A percentile compares a stretch with the other conserved stretches of the same genome.
Evolutionary conservation across 1,140 invertebrate genomes (phyloP).

Genomic region (Pemphigus obesinymphae): DNA sequence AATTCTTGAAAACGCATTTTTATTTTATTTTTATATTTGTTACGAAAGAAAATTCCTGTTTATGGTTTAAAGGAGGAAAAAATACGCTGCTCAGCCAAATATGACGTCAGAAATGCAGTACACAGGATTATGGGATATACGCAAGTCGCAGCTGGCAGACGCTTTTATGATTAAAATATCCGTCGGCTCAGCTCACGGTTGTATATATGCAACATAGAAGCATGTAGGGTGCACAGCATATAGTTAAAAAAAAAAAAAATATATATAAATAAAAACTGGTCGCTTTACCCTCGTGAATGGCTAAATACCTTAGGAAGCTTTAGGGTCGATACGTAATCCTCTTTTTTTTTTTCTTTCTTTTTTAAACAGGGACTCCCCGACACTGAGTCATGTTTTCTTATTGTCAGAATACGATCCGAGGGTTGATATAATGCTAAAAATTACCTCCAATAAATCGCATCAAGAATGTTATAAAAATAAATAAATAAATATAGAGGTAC

Average conservation of each 20-base stretch:
- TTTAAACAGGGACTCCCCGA: conserved; percentile 23
- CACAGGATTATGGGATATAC: conserved; percentile 34
- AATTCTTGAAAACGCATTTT: conserved; percentile 8
- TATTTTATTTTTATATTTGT: neutral
- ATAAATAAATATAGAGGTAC: neutral
- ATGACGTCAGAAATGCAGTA: conserved; percentile 41
- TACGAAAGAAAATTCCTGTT: conserved; percentile 2
- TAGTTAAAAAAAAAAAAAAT: neutral
- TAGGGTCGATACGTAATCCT: conserved; percentile 39
- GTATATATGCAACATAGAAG: conserved; percentile 13
- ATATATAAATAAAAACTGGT: conserved; percentile 29
- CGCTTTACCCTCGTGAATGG: conserved; percentile 35
- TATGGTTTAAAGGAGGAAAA: conserved; percentile 7
- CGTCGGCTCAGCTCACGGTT: conserved; percentile 10
- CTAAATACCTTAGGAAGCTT: conserved; percentile 41
- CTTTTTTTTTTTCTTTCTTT: too few species aligned
- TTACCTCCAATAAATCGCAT: conserved; percentile 20
- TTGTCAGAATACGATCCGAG: conserved; percentile 2
- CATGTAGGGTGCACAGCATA: conserved; percentile 13
- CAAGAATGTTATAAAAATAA: neutral
- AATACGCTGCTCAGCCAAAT: conserved; percentile 18
- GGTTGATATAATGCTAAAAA: neutral
- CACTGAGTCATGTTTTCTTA: conserved; percentile 40
- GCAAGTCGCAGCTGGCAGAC: conserved; percentile 37
- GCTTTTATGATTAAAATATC: conserved; percentile 41